Evolutionary conservation across 2,797 vertebrate species (phyloP).

Genomic region (Setipinna tenuifilis): DNA sequence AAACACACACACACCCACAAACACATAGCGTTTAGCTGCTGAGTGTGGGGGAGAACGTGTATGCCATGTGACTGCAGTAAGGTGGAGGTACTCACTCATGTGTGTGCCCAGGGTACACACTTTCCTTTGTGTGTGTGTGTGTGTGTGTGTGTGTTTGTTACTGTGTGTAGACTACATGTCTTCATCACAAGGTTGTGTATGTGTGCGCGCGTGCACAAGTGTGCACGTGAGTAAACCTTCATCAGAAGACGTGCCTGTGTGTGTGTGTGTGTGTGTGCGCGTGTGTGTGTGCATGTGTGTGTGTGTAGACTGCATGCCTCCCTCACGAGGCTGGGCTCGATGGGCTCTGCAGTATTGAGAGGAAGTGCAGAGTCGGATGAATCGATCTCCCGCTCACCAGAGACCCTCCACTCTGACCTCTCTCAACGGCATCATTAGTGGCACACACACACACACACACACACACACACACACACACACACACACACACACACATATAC

Average conservation of each 20-base stretch:
- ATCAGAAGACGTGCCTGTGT: neutral
- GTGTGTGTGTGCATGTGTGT: constrained; percentile 29
- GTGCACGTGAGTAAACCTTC: neutral
- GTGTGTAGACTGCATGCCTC: constrained; percentile 43
- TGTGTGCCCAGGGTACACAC: constrained; percentile 40
- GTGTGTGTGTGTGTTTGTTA: constrained; percentile 40
- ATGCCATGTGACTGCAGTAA: neutral
- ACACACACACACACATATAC: constrained; percentile 18
- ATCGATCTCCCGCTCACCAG: constrained; percentile 44
- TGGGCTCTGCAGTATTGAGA: constrained; percentile 18
- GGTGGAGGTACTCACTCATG: constrained; percentile 7
- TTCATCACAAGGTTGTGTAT: constrained; percentile 18
- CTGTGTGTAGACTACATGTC: neutral
- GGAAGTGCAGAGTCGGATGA: constrained; percentile 37
- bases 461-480: constrained; percentile 23
- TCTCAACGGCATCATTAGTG: constrained; percentile 26
- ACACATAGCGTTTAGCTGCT: neutral
- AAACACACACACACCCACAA: neutral
- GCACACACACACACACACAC: constrained; percentile 33
- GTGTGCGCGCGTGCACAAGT: neutral
- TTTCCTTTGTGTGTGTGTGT: constrained; percentile 35
- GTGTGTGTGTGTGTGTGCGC: constrained; percentile 27
- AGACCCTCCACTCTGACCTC: constrained; percentile 35
- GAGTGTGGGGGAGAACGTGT: constrained; percentile 3
- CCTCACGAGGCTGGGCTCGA: constrained; percentile 47